phyloP scores from a whole-genome alignment of 1,140 invertebrate genomes.

The Phymorhynchus buccinoides region DNA sequence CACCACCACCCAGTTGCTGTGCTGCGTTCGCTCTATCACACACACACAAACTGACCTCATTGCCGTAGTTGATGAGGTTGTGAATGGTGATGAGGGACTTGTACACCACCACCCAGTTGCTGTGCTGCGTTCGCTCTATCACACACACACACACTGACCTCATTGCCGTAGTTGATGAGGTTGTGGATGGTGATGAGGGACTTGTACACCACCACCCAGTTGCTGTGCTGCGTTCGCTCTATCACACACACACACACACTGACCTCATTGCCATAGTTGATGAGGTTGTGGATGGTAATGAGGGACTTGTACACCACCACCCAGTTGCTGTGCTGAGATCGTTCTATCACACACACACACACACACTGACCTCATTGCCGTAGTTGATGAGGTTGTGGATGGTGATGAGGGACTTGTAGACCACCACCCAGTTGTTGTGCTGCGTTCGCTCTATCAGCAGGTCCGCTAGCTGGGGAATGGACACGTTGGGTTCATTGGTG shows the following conservation, averaged over 20 bases:
- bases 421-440: constrained; percentile 97
- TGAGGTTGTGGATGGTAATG: constrained; percentile 98
- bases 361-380: constrained; percentile 94
- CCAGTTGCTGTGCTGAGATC: constrained; percentile 98
- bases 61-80: constrained; percentile 99
- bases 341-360: constrained; percentile 80
- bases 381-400: constrained; percentile 99
- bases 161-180: constrained; percentile 99
- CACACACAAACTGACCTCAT: constrained; percentile 84
- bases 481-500: constrained; percentile 99
- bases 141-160: constrained; percentile 73
- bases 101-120: background rate
- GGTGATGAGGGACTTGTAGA: constrained; percentile 98
- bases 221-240: constrained; percentile 96
- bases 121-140: background rate
- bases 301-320: constrained; percentile 98
- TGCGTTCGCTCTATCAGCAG: constrained; percentile 97
- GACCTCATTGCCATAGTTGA: constrained; percentile 99
- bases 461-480: constrained; percentile 98
- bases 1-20: constrained; percentile 98
- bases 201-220: constrained; percentile 94
- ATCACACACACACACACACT: constrained; percentile 71
- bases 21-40: constrained; percentile 96
- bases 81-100: constrained; percentile 86
- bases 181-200: constrained; percentile 98